Base-by-base conservation (phyloP, 2,113 vertebrate species). In the Mobula birostris region DNA sequence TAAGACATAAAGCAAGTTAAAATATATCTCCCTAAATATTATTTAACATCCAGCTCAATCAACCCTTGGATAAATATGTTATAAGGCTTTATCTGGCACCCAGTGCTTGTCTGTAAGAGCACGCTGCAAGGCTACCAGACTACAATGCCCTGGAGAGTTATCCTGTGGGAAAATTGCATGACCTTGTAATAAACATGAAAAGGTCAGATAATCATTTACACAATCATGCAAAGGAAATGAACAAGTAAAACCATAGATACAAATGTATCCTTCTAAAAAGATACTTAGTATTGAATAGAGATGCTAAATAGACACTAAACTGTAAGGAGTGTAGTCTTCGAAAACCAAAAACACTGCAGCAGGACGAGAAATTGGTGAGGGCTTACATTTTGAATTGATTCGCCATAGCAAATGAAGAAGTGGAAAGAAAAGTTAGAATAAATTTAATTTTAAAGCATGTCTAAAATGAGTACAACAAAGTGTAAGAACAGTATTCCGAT, bases 121-220 rank as follows among this genome's bases (percentile, higher is more conserved):
- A 40, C 14, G 70, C 36, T 93, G 70, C 11, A 93, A 76, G 91
- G 36, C n/a, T 29, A 93, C 68, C 91, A 93, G 91, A 70, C 72
- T 24, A 15, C 36, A 1, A 76, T 21, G 74, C 90, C 72, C 32
- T 74, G 40, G 91, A 74, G 91, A 93, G 24, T 74, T 76, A 29
- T 74, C 21, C 91, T 93, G 91, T 68, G 74, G 48, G 70, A 24
- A 93, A 40, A 72, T 32, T 93, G 91, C 91, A 93, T 93, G 70
- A 74, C 74, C 72, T 76, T 93, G 36, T 70, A 76, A 93, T 76
- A 56, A 74, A 56, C 91, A 72, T 74, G 74, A 93, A 74, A 92
- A 93, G 32, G 68, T 92, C 68, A 72, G 66, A 92, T 21, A 72
- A 92, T 92, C 32, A 56, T 21, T 48, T 74, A 21, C 29, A 40